These are phyloP conservation scores for Callipepla californica DNA, from an alignment of 2,113 vertebrate genomes.

Conservation along the genomic window DNA sequence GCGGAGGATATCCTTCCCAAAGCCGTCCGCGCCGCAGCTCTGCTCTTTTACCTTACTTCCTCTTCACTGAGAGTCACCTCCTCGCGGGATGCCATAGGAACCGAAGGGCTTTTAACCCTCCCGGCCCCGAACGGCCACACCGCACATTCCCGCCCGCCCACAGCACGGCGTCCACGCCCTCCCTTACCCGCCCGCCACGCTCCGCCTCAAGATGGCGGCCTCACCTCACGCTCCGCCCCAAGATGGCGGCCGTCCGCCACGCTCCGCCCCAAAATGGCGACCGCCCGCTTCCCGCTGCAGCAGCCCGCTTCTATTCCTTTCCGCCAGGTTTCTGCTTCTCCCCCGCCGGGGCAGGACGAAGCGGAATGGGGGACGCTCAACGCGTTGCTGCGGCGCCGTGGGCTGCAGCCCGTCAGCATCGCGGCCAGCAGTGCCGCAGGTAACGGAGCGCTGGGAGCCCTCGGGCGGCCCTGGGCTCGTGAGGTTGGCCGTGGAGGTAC, in stretches of 20 bases:
- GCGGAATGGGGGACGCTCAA: slow-evolving; percentile 87
- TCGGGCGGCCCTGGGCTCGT: too few relatives aligned
- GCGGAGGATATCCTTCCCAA: slow-evolving; percentile 6
- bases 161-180: background rate
- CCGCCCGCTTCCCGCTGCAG: too few relatives aligned
- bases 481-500: background rate
- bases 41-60: slow-evolving; percentile 81
- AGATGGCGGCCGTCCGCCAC: too few relatives aligned
- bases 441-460: slow-evolving; percentile 53
- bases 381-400: slow-evolving; percentile 78
- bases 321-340: background rate
- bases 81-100: slow-evolving; percentile 80
- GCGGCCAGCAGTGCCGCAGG: slow-evolving; percentile 77
- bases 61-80: slow-evolving; percentile 82
- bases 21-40: background rate
- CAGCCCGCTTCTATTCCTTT: too few relatives aligned
- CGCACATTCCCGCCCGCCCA: too few relatives aligned
- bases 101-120: slow-evolving; percentile 77
- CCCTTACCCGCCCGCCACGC: background rate
- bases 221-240: too few relatives aligned
- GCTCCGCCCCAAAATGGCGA: too few relatives aligned
- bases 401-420: slow-evolving; percentile 84
- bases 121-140: slow-evolving; percentile 71
- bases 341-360: slow-evolving; percentile 75
- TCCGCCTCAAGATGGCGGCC: too few relatives aligned